Conservation (phyloP, 2,888 invertebrate species). For the Meghimatium bilineatum region DNA sequence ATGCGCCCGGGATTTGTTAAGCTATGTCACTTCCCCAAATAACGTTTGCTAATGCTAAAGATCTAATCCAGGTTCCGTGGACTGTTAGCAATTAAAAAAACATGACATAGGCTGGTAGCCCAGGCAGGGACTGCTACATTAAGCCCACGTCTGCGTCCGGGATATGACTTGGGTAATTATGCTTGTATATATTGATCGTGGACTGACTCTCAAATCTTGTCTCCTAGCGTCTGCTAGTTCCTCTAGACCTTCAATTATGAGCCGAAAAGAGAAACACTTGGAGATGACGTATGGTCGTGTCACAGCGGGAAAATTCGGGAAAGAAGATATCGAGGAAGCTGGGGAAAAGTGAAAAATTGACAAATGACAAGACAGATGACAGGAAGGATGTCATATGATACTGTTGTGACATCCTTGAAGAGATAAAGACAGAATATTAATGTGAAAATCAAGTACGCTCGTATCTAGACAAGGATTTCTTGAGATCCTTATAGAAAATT, state of each 20-base stretch:
- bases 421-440: too few species aligned
- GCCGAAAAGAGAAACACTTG: slow-evolving; percentile 29
- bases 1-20: too few species aligned
- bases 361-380: background rate
- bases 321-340: too few species aligned
- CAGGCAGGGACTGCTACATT: background rate
- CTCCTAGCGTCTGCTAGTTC: background rate
- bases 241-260: slow-evolving; percentile 21
- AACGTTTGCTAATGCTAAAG: background rate
- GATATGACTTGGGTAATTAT: slow-evolving; percentile 15
- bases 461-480: too few species aligned
- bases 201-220: slow-evolving; percentile 10
- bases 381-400: slow-evolving; percentile 24
- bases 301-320: too few species aligned
- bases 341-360: background rate
- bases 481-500: too few species aligned
- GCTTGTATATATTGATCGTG: slow-evolving; percentile 9
- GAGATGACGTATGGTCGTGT: too few species aligned
- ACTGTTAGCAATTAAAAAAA: background rate
- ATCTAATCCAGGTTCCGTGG: background rate
- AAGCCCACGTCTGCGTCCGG: background rate
- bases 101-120: too few species aligned
- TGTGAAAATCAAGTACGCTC: too few species aligned
- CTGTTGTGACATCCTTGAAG: background rate
- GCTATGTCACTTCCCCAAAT: too few species aligned